These are phyloP conservation scores for Helleia helle DNA, from an alignment of 2,888 invertebrate genomes.

Conservation along the genomic window DNA sequence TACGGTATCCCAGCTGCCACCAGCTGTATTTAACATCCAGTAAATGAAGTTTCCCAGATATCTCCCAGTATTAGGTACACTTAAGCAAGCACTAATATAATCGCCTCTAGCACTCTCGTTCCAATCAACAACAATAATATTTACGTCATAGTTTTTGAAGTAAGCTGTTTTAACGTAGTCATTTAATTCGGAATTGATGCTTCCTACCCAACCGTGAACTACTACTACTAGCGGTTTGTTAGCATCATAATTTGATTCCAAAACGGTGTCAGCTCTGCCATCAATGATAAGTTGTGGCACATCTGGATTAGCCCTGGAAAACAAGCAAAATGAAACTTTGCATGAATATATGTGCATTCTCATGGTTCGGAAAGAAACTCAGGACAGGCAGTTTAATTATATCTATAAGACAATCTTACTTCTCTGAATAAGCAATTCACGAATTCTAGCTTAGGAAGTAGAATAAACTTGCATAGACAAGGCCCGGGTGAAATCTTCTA, in stretches of 20 bases:
- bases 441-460: too few relatives aligned
- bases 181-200: constrained; percentile 29
- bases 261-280: constrained; percentile 29
- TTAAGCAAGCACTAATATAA: constrained; percentile 31
- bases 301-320: constrained; percentile 31
- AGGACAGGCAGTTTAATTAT: too few relatives aligned
- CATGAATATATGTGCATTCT: too few relatives aligned
- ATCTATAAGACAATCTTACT: too few relatives aligned
- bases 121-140: constrained; percentile 54
- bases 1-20: constrained; percentile 46
- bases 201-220: constrained; percentile 39
- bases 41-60: constrained; percentile 42
- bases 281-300: constrained; percentile 29
- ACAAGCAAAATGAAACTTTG: too few relatives aligned
- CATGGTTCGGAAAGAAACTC: too few relatives aligned
- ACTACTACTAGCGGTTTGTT: constrained; percentile 30
- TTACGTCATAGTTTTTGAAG: constrained; percentile 27
- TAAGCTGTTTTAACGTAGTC: constrained; percentile 31
- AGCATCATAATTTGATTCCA: constrained; percentile 31
- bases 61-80: constrained; percentile 39
- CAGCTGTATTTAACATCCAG: constrained; percentile 41
- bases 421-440: too few relatives aligned
- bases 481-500: too few relatives aligned
- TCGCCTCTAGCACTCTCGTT: constrained; percentile 27
- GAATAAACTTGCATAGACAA: too few relatives aligned